Conservation (phyloP, 2,888 invertebrate species). For the Baccha elongata region DNA sequence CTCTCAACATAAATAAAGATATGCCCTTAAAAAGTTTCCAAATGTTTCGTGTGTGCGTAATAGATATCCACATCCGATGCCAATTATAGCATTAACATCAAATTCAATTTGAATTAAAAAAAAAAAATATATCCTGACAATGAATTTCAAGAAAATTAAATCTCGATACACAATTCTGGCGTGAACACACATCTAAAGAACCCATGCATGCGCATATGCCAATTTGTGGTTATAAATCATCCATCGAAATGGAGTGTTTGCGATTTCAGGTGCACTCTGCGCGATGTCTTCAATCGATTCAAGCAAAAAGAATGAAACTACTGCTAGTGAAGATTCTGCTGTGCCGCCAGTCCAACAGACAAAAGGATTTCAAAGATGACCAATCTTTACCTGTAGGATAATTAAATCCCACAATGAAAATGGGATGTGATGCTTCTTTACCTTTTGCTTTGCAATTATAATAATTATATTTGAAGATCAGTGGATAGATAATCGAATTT, state of each 20-base stretch:
- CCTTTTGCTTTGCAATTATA: slow-evolving; percentile 66
- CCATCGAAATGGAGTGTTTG: slow-evolving; percentile 59
- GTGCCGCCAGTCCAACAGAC: slow-evolving; percentile 14
- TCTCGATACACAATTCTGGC: neutral
- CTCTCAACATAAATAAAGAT: neutral
- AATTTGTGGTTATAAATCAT: slow-evolving; percentile 71
- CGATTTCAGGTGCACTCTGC: slow-evolving; percentile 63
- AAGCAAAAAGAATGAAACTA: neutral
- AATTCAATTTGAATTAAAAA: slow-evolving; percentile 64
- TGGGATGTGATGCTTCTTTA: slow-evolving; percentile 46
- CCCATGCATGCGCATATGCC: slow-evolving; percentile 61
- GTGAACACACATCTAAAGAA: slow-evolving; percentile 21
- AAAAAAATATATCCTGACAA: neutral
- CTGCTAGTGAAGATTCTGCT: neutral
- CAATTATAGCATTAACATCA: slow-evolving; percentile 58
- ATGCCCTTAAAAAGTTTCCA: slow-evolving; percentile 28
- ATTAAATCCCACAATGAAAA: slow-evolving; percentile 66
- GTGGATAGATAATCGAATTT: slow-evolving; percentile 71
- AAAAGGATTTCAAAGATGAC: slow-evolving; percentile 61
- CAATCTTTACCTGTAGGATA: slow-evolving; percentile 61
- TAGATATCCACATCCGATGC: neutral
- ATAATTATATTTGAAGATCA: slow-evolving; percentile 71
- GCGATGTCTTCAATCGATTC: neutral
- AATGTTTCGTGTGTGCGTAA: neutral
- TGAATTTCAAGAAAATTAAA: neutral